Base-by-base conservation (phyloP, 2,888 invertebrate genomes). In the Volucella inflata region DNA sequence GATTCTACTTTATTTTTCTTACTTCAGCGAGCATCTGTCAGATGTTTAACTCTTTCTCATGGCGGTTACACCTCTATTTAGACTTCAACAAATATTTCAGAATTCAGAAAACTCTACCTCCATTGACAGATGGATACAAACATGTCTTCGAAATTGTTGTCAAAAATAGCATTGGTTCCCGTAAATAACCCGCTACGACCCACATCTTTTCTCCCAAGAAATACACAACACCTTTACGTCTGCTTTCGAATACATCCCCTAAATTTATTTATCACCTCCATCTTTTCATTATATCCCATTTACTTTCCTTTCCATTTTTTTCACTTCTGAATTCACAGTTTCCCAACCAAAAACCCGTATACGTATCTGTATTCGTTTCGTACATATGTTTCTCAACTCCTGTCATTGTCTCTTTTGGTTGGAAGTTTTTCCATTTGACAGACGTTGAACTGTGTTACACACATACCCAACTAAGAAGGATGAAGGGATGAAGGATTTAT, bases 401-500 rank as follows among this genome's bases (percentile, higher is more conserved):
- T 70, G 62, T 74, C 68, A 16, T 60, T 79, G 68, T 76, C 68
- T 68, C 46, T 46, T 70, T 59, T 53, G 74, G 55, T 80, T 79
- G 14, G 9, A 53, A 60, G 17, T 59, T 48, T 70, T 17, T 57
- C 57, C 77, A 55, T 62, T 55, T 80, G 80, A 80, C 80, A 76
- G 75, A 67, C 79, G n/a, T 68, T 79, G 68, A 74, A 78, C 74
- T 83, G 30, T 30, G 79, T 79, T 72, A 60, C 62, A 72, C 72
- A 46, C 57, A 57, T n/a, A 62, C 48, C 44, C 48, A 59, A 62
- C 65, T 53, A 57, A 16, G 46, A 70, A 55, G 72, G 50, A 46
- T 67, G 48, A 59, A 74, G 80, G 84, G 80, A 84, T 80, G 84
- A 84, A 84, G 75, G 80, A 84, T 84, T 84, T 84, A 84, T 84